These are phyloP conservation scores for Ecdyonurus torrentis DNA, from an alignment of 2,888 invertebrate species.

Conservation along the genomic window DNA sequence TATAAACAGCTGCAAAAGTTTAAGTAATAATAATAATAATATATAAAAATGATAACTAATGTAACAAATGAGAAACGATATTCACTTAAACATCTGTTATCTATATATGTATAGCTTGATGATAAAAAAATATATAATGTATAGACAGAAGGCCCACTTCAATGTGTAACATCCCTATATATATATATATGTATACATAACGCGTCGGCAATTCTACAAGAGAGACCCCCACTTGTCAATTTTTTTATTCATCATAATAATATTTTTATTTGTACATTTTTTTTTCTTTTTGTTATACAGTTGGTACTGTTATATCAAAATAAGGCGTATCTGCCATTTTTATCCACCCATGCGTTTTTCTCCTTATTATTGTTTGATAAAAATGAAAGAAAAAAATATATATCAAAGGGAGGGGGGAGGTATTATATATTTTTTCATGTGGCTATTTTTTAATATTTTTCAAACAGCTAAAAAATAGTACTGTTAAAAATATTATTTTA, in stretches of 20 bases:
- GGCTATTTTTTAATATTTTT: slow-evolving; percentile 1
- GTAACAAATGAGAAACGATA: neutral
- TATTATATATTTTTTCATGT: too few species aligned
- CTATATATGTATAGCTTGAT: neutral
- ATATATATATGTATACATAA: too few species aligned
- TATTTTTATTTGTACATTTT: too few species aligned
- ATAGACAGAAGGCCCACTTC: neutral
- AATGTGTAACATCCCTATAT: neutral
- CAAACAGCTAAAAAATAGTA: neutral
- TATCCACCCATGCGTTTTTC: neutral
- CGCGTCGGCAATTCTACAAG: too few species aligned
- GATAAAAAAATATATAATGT: neutral
- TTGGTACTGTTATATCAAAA: neutral
- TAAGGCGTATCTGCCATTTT: neutral
- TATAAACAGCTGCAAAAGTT: neutral
- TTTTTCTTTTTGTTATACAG: neutral
- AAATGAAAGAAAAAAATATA: neutral
- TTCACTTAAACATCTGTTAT: neutral
- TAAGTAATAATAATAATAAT: neutral
- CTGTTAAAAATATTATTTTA: neutral
- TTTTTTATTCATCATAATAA: too few species aligned
- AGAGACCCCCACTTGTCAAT: too few species aligned
- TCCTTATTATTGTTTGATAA: neutral
- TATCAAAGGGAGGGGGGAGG: neutral
- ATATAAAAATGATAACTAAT: neutral